Conservation (phyloP, 1,140 invertebrate species). For the Pseudomyrmex sp. region DNA sequence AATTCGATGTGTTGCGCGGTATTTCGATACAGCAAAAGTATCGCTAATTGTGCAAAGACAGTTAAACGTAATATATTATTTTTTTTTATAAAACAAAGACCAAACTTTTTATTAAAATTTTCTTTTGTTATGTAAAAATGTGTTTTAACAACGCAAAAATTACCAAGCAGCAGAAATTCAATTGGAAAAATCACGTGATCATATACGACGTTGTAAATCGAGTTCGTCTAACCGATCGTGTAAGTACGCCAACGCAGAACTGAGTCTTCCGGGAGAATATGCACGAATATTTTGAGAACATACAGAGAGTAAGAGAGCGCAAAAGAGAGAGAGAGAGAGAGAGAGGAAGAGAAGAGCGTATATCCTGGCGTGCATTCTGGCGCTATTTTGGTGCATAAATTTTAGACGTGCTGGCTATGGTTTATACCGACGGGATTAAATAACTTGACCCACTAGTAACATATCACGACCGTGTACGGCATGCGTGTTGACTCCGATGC, state of each 20-base stretch:
- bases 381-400: conserved; percentile 77
- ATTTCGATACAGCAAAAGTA: conserved; percentile 16
- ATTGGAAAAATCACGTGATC: not conserved
- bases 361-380: conserved; percentile 59
- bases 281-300: conserved; percentile 64
- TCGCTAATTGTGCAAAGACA: conserved; percentile 7
- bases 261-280: conserved; percentile 2
- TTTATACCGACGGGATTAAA: conserved; percentile 83
- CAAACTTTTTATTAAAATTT: too few relatives aligned
- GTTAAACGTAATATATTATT: too few relatives aligned
- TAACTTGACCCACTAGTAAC: conserved; percentile 83
- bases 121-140: not conserved
- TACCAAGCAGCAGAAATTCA: not conserved
- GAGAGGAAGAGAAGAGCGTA: not conserved
- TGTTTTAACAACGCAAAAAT: conserved; percentile 1
- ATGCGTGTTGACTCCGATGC: not conserved
- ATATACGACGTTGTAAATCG: conserved; percentile 19
- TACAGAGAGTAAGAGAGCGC: not conserved
- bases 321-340: too few relatives aligned
- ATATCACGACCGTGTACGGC: conserved; percentile 76
- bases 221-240: not conserved
- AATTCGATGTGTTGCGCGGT: conserved; percentile 22
- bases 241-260: not conserved
- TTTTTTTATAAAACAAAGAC: too few relatives aligned
- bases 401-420: conserved; percentile 79